Percentiles rank a stretch among this genome's conserved stretches.
Conservation (phyloP, 1,140 invertebrate species). For the Lerema accius region DNA sequence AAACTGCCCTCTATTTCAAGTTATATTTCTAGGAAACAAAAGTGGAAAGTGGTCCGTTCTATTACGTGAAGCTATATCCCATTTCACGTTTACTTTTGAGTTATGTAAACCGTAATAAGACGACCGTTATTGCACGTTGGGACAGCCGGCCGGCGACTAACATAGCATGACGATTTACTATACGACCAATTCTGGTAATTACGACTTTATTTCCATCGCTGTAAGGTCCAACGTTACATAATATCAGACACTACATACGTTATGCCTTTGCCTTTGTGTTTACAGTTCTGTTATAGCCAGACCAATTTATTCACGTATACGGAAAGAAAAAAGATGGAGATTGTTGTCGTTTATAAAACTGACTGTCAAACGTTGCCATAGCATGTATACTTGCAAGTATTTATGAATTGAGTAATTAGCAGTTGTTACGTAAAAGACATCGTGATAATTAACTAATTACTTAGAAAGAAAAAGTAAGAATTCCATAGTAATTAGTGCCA, state of each 20-base stretch:
- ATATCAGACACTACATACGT: not conserved
- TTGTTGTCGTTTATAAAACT: too few species aligned
- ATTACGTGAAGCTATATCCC: conserved; percentile 13
- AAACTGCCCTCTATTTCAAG: too few species aligned
- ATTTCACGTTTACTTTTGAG: conserved; percentile 44
- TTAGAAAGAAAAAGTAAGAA: too few species aligned
- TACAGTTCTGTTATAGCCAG: conserved; percentile 12
- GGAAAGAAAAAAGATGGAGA: too few species aligned
- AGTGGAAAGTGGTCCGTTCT: conserved; percentile 8
- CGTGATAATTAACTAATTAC: too few species aligned
- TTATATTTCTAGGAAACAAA: too few species aligned
- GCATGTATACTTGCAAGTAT: too few species aligned
- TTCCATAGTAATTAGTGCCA: too few species aligned
- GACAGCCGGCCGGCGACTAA: conserved; percentile 19
- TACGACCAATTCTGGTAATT: not conserved
- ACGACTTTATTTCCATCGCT: conserved; percentile 7
- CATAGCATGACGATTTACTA: conserved; percentile 7
- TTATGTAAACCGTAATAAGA: conserved; percentile 45
- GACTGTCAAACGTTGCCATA: too few species aligned
- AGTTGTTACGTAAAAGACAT: too few species aligned
- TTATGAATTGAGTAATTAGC: too few species aligned
- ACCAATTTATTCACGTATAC: not conserved
- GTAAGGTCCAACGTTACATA: conserved; percentile 8
- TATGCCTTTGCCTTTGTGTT: too few species aligned
- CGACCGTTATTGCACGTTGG: conserved; percentile 30